These are phyloP conservation scores for Stictonetta naevosa DNA, from an alignment of 2,113 vertebrate species.

Conservation along the genomic window DNA sequence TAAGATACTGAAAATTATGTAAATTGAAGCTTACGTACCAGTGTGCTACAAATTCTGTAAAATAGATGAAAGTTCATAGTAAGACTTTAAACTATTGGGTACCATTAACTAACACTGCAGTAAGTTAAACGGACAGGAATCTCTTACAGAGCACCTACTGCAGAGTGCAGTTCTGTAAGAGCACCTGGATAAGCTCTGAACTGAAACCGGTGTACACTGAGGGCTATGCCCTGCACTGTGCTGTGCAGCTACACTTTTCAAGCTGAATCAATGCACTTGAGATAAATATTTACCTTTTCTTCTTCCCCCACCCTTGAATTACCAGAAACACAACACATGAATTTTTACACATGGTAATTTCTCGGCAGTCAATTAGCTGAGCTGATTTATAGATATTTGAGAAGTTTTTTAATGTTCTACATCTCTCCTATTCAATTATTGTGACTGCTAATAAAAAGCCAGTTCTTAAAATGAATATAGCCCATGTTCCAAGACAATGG, in stretches of 20 bases:
- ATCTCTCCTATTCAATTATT: background rate
- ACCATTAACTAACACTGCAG: background rate
- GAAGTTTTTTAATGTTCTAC: background rate
- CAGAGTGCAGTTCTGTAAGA: background rate
- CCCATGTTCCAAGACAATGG: background rate
- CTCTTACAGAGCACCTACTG: background rate
- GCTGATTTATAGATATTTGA: background rate
- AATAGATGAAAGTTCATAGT: background rate
- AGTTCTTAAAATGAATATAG: background rate
- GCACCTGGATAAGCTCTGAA: background rate
- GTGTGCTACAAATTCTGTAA: background rate
- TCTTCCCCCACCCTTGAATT: background rate
- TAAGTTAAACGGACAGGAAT: background rate
- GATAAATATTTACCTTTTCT: background rate
- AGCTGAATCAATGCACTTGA: accelerated
- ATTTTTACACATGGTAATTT: background rate
- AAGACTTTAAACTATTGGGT: background rate
- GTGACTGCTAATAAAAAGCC: background rate
- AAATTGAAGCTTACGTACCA: background rate
- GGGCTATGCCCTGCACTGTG: background rate
- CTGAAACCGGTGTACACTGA: background rate
- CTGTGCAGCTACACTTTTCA: background rate
- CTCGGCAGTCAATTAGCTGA: background rate
- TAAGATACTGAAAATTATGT: background rate
- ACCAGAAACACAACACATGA: background rate